Evolutionary conservation across 2,797 vertebrate species (phyloP), one percentile per base, ranked within the genome.

Genomic region (Esox lucius): DNA sequence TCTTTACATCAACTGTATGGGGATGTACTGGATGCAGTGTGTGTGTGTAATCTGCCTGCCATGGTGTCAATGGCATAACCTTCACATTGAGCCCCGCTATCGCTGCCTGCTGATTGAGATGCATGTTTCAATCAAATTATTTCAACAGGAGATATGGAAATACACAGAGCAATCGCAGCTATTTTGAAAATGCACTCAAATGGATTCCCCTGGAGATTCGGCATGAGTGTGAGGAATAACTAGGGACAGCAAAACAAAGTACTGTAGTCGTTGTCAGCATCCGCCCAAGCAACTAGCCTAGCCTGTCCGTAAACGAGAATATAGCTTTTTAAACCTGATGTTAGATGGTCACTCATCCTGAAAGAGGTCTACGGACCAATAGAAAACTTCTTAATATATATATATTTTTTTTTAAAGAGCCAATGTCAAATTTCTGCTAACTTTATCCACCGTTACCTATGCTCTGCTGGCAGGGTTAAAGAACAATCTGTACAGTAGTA

Each of bases 71-170:
- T 35, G 2, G 5, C 69, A 77, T 74, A 82, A 79, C 78, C 77
- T 82, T 81, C 79, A 84, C 84, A 80, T 79, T 72, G 73, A 80
- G 70, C 48, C 78, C 62, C 56, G 71, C 64, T 78, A 75, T 75
- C 84, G 83, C 71, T 77, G 80, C 77, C 82, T 83, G 75, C 83
- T 79, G 79, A 71, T 73, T 73, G 64, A 79, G n/a, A 46, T n/a
- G 11, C 33, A n/a, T 39, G 53, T 62, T 33, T n/a, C 16, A 31
- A 64, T 7, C 17, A 17, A 6, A 39, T 64, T 64, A 64, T 64
- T 64, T 31, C 61, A 15, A 28, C 26, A 64, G 61, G 61, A 28
- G 15, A 15, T 64, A 64, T 64, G 61, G 61, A 64, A 64, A 64
- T 31, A 31, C 26, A 64, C 26, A 31, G 26, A 64, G 15, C 61